Base-by-base conservation (phyloP, 2,888 invertebrate genomes). In the Drosophila affinis region DNA sequence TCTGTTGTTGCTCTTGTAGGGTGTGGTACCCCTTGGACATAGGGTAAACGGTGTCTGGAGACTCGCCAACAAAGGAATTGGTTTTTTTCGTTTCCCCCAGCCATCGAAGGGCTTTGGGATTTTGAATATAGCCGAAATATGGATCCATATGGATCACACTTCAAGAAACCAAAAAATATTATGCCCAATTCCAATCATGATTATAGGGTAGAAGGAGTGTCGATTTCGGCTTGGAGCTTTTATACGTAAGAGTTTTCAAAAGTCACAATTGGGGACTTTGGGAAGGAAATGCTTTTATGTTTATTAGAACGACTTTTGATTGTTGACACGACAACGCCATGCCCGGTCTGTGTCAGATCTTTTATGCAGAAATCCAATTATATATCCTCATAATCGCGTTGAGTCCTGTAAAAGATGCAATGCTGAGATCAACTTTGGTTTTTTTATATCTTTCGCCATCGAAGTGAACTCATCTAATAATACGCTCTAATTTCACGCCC, bases 301-400 rank as follows among this genome's bases (percentile, higher is more conserved):
- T 86, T 83, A 83, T 83, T 83, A 76, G 71, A 83, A 78, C 64
- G 81, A 71, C 77, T 82, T 82, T 82, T 86, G 88, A 88, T 86
- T 88, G 88, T 76, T 77, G 86, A 82, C 80, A 85, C 67, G 71
- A 61, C 72, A 69, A 77, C n/a, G 39, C 12, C 10, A 32, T 10
- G 39, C 12, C 6, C 18, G 3, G 27, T 32, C 17, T 17, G n/a
- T 51, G 17, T 27, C n/a, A n/a, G 67, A 74, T 69, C 47, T 59
- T 81, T 59, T 52, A 32, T 44, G 44, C 29, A 46, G 32, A 54
- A 65, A 73, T 62, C 44, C 44, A 59, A 73, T 64, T 54, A 57
- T 7, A 12, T 34, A 34, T 34, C 5, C n/a, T 14, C 6, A 3
- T n/a, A 39, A 3, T 3, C 6, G 39, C 3, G 14, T 0, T 14